phyloP scores from a whole-genome alignment of 1,140 invertebrate species.

The Solenopsis invicta region DNA sequence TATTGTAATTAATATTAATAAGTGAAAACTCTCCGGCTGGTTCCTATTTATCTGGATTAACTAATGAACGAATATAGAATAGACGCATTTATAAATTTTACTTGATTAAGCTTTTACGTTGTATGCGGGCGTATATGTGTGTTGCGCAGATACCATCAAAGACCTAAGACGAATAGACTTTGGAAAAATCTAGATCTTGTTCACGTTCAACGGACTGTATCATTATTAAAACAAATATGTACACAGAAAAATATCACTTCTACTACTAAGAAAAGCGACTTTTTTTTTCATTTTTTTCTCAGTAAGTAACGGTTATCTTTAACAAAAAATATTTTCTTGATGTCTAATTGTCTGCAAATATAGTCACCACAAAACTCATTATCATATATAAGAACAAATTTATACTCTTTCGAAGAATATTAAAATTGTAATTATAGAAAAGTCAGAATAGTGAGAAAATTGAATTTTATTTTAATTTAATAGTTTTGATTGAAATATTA shows the following conservation, averaged over 20 bases:
- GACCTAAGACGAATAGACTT: not conserved
- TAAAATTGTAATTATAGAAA: too few relatives aligned
- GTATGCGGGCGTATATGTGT: not conserved
- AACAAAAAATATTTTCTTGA: too few relatives aligned
- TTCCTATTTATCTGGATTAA: constrained; percentile 47
- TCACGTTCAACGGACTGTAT: constrained; percentile 4
- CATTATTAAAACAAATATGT: not conserved
- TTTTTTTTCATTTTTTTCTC: too few relatives aligned
- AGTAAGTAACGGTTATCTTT: too few relatives aligned
- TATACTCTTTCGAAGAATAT: too few relatives aligned
- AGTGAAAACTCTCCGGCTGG: constrained; percentile 55
- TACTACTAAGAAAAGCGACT: too few relatives aligned
- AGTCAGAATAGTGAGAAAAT: too few relatives aligned
- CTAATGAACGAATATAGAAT: constrained; percentile 43
- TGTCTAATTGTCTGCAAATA: too few relatives aligned
- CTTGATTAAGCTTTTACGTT: constrained; percentile 33
- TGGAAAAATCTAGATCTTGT: constrained; percentile 13
- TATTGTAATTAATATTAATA: constrained; percentile 68
- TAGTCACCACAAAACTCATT: too few relatives aligned
- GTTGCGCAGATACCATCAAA: constrained; percentile 13
- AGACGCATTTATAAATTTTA: constrained; percentile 52
- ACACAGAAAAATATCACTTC: not conserved
- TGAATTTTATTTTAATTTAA: too few relatives aligned
- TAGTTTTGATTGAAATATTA: too few relatives aligned
- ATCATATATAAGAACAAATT: too few relatives aligned